phyloP scores from a whole-genome alignment of 2,113 vertebrate species.

The Ailurus styani region DNA sequence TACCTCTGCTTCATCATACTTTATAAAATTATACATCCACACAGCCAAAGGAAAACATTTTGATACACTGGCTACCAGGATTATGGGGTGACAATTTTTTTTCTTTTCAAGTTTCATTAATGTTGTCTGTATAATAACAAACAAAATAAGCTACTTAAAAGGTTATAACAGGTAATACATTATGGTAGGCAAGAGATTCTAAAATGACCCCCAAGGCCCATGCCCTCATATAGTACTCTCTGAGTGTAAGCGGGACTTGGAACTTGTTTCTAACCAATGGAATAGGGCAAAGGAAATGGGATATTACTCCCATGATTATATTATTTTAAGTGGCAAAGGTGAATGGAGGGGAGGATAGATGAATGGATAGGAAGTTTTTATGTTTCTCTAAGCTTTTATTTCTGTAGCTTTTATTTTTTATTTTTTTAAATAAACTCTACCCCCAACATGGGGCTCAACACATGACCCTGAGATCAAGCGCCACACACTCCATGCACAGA shows the following conservation, averaged over 20 bases:
- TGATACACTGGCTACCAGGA: background rate
- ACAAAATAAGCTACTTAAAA: background rate
- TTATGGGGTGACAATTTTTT: background rate
- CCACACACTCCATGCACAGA: background rate
- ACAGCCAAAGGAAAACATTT: conserved; percentile 11
- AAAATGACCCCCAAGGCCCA: background rate
- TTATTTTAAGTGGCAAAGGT: background rate
- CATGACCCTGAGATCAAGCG: background rate
- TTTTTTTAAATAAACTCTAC: background rate
- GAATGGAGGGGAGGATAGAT: background rate
- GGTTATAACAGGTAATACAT: background rate
- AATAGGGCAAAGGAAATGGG: background rate
- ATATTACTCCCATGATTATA: background rate
- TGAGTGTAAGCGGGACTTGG: background rate
- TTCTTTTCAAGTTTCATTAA: background rate
- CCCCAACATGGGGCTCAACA: background rate
- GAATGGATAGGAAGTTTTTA: background rate
- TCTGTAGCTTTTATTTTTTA: background rate
- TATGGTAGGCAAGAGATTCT: background rate
- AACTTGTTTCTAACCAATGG: background rate
- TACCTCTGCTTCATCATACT: background rate
- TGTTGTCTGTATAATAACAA: background rate
- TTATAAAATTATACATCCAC: background rate
- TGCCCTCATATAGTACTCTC: background rate
- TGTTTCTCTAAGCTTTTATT: background rate